phyloP scores from a whole-genome alignment of 2,113 vertebrate species.

The Riparia riparia region DNA sequence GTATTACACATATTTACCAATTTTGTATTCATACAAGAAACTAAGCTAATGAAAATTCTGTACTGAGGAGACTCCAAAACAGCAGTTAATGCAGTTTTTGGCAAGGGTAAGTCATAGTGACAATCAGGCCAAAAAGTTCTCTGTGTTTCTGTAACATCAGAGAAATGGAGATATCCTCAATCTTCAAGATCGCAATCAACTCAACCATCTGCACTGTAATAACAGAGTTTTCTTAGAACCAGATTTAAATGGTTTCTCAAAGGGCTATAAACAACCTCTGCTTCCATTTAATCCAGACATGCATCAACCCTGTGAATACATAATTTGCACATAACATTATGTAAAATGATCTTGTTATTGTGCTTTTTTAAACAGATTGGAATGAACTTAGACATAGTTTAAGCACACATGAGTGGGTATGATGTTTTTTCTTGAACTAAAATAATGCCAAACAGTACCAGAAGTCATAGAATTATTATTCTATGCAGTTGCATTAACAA shows the following conservation, averaged over 20 bases:
- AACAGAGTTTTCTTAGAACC: neutral
- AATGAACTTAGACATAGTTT: neutral
- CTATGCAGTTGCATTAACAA: neutral
- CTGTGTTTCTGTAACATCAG: neutral
- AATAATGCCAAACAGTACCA: neutral
- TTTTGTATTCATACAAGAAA: neutral
- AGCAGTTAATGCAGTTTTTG: neutral
- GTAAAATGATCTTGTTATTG: neutral
- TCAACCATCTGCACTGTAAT: neutral
- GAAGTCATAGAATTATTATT: neutral
- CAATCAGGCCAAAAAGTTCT: neutral
- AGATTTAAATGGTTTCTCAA: neutral
- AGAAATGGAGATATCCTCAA: neutral
- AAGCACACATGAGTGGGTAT: neutral
- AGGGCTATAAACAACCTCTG: neutral
- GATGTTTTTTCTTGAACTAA: neutral
- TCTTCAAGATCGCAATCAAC: neutral
- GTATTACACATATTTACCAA: neutral
- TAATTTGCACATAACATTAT: neutral
- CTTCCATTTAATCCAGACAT: neutral
- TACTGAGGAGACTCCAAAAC: neutral
- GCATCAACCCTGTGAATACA: neutral
- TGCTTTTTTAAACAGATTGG: neutral
- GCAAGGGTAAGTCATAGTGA: neutral
- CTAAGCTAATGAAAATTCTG: neutral